Evolutionary conservation across 2,888 invertebrate species (phyloP).

Genomic region (Octonoba sinensis): DNA sequence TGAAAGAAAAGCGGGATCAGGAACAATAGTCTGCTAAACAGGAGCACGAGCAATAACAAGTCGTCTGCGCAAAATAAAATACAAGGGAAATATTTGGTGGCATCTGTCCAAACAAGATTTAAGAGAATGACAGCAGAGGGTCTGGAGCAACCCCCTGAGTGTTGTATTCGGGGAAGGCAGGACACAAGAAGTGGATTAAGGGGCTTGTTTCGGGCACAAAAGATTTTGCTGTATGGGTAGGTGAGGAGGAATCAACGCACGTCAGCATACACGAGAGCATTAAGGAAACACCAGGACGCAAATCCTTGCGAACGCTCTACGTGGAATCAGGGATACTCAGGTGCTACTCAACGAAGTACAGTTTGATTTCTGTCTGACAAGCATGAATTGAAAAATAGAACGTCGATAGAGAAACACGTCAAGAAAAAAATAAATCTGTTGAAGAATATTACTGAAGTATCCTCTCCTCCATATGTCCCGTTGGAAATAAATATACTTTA

Average conservation of each 20-base stretch:
- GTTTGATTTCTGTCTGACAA: no score
- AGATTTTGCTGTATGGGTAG: not conserved
- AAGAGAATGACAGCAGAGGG: constrained; percentile 27
- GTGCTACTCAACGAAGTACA: no score
- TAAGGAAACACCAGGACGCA: constrained; percentile 5
- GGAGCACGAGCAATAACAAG: no score
- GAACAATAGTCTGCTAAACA: no score
- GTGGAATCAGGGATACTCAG: no score
- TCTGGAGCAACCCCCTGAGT: constrained; percentile 1
- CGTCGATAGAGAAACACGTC: no score
- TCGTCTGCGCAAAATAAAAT: not conserved
- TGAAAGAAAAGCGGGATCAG: no score
- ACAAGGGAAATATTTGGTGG: constrained; percentile 10
- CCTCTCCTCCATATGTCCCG: no score
- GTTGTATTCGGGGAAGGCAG: not conserved
- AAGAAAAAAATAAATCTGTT: no score
- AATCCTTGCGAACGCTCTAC: not conserved
- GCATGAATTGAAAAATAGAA: no score
- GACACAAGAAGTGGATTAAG: constrained; percentile 19
- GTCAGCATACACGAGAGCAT: not conserved
- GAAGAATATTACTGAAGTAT: no score
- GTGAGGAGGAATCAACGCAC: not conserved
- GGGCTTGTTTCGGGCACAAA: constrained; percentile 31
- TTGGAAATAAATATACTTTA: no score
- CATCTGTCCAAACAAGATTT: constrained; percentile 55